Base-by-base conservation (phyloP, 2,113 vertebrate genomes). In the Tylochromis polylepis region DNA sequence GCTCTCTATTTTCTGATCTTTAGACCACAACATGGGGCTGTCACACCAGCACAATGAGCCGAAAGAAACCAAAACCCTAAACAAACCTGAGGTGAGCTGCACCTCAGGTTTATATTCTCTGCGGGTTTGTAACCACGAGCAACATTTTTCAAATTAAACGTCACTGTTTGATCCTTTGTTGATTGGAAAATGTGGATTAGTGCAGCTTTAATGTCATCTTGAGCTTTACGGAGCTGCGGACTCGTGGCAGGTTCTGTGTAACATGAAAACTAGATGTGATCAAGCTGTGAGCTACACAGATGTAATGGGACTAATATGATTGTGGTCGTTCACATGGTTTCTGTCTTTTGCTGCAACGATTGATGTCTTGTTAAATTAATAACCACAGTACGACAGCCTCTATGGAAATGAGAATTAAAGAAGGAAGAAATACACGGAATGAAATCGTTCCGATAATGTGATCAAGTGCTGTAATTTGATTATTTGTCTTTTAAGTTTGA, bases 341-440 rank as follows among this genome's bases (percentile, higher is more conserved):
- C 60, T 11, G 75, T 46, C 24, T 56, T 59, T 60, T 67, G n/a
- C n/a, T 84, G 59, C 3, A 82, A 34, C 3, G 1, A 87, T 53
- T 85, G 58, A 88, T 85, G 72, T 83, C 1, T 90, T 84, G 88
- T 85, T 90, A 58, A 83, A 87, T 87, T 62, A 91, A 46, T 56
- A 83, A 77, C 31, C 38, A n/a, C 60, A 82, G 20, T 56, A 4
- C 9, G 5, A 67, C 80, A 59, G 49, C 78, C 18, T 79, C 60
- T 57, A 11, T 60, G 58, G 79, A 78, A 80, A 82, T 49, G 38
- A 31, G n/a, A 84, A 60, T 84, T 46, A 53, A 29, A 88, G 46
- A 49, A 81, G 22, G 38, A 79, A 72, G 67, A 86, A 82, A 82
- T 29, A 15, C 34, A 86, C 79, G 27, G 72, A 88, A 81, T 83